Evolutionary conservation across 2,113 vertebrate species (phyloP).

Genomic region (Todiramphus chloris): DNA sequence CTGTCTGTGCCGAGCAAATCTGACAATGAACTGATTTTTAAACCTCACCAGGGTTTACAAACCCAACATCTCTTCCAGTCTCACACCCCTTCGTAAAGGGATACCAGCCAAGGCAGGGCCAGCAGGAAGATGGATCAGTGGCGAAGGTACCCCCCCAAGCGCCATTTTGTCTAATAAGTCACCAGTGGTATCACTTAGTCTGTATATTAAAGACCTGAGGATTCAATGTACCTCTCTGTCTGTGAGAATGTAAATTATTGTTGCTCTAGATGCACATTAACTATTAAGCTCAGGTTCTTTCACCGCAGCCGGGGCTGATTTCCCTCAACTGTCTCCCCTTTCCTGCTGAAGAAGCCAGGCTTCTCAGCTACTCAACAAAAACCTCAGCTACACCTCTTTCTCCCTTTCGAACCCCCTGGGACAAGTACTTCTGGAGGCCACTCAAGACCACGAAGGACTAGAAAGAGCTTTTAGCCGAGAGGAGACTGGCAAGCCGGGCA

Average conservation of each 20-base stretch:
- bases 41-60: not conserved
- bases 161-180: not conserved
- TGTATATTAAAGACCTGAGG: not conserved
- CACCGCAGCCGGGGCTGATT: not conserved
- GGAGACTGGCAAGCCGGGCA: rapidly evolving
- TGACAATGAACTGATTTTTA: not conserved
- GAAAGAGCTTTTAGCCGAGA: too few relatives aligned
- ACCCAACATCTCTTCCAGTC: not conserved
- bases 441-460: not conserved
- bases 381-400: not conserved
- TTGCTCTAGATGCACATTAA: rapidly evolving
- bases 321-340: not conserved
- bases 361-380: not conserved
- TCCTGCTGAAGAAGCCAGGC: not conserved
- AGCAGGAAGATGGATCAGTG: not conserved
- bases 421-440: not conserved
- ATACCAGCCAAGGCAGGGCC: not conserved
- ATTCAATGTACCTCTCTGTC: not conserved
- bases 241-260: not conserved
- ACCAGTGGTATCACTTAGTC: not conserved
- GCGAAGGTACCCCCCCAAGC: not conserved
- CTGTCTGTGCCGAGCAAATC: not conserved
- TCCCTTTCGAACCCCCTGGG: not conserved
- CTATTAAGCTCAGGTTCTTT: not conserved
- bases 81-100: not conserved